Evolutionary conservation across 2,113 vertebrate genomes (phyloP).

Genomic region (Pelmatolapia mariae): DNA sequence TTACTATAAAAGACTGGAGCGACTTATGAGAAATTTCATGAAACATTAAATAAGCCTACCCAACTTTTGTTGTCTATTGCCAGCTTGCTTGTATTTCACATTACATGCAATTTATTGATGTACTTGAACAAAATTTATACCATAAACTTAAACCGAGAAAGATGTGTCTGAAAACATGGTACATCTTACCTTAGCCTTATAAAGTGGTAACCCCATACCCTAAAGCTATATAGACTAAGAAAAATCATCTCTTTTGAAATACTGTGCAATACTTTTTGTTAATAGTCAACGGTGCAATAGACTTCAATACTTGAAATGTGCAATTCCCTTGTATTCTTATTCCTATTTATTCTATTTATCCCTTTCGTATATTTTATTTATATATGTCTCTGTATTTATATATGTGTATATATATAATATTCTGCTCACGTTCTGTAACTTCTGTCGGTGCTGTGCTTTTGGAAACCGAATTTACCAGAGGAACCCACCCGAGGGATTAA

Average conservation of each 20-base stretch:
- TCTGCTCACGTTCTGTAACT: too few relatives aligned
- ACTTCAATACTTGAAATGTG: too few relatives aligned
- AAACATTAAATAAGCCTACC: background rate
- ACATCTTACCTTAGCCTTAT: background rate
- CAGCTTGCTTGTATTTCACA: background rate
- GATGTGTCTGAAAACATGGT: background rate
- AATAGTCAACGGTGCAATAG: too few relatives aligned
- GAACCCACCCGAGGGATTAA: too few relatives aligned
- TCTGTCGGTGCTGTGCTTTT: too few relatives aligned
- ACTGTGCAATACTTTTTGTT: too few relatives aligned
- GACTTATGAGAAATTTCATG: background rate
- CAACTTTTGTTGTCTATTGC: background rate
- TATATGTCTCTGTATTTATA: too few relatives aligned
- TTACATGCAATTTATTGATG: background rate
- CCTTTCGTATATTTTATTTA: too few relatives aligned
- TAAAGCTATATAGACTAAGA: background rate
- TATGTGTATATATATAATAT: too few relatives aligned
- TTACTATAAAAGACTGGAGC: background rate
- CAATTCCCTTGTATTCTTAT: too few relatives aligned
- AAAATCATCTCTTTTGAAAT: background rate
- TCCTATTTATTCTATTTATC: too few relatives aligned
- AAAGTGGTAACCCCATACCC: background rate
- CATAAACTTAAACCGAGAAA: accelerated
- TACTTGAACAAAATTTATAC: background rate
- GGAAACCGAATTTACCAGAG: too few relatives aligned